These are phyloP conservation scores for Diaprepes abbreviatus DNA, from an alignment of 2,888 invertebrate genomes.

Conservation along the genomic window DNA sequence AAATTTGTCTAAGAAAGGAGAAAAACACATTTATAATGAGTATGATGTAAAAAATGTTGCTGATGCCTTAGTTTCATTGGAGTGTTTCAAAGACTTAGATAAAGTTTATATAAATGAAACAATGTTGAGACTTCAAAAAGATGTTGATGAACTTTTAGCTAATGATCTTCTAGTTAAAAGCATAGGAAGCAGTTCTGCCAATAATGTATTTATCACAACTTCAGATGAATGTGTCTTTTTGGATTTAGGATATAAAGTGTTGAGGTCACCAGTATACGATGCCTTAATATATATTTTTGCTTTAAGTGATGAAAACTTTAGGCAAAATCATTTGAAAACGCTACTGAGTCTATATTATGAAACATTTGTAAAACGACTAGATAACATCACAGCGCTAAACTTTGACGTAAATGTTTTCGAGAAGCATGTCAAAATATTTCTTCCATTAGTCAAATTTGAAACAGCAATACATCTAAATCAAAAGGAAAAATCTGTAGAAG, in stretches of 20 bases:
- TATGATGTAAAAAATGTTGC: not conserved
- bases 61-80: not conserved
- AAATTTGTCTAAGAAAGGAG: not conserved
- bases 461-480: not conserved
- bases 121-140: not conserved
- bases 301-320: constrained; percentile 26
- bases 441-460: constrained; percentile 41
- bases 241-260: not conserved
- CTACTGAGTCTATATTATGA: constrained; percentile 28
- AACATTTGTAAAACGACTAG: constrained; percentile 21
- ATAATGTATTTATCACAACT: not conserved
- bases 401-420: constrained; percentile 31
- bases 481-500: not conserved
- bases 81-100: not conserved
- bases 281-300: constrained; percentile 28
- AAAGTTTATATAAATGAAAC: not conserved
- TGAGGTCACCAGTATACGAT: constrained; percentile 30
- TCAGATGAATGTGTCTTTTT: not conserved
- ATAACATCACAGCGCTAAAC: not conserved
- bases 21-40: not conserved
- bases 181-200: not conserved
- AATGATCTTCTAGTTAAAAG: not conserved
- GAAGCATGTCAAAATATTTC: constrained; percentile 16
- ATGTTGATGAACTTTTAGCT: not conserved
- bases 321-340: constrained; percentile 32